Percentiles rank a stretch among this genome's conserved stretches.
These are phyloP conservation scores for Pristionchus mayeri DNA, from an alignment of 2,888 invertebrate species.

Conservation along the genomic window DNA sequence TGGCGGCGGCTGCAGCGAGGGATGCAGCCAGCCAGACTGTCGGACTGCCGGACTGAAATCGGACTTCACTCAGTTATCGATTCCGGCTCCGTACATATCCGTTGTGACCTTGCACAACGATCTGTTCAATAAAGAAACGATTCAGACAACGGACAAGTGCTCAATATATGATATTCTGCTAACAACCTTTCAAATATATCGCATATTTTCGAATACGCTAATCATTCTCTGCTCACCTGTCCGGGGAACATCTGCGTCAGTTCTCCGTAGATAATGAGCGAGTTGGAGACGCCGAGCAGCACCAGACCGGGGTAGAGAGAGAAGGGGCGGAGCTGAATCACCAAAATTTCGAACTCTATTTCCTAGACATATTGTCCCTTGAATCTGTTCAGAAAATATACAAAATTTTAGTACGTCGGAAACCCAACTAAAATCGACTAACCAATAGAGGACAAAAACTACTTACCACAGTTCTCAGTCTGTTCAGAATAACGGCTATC, in stretches of 20 bases:
- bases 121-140: neutral
- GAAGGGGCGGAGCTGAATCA: neutral
- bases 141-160: neutral
- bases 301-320: neutral
- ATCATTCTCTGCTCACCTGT: neutral
- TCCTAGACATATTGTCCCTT: neutral
- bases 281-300: neutral
- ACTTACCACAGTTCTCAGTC: neutral
- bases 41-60: conserved; percentile 1
- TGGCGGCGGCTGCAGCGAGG: neutral
- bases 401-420: neutral
- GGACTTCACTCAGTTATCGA: neutral
- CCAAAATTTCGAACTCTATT: neutral
- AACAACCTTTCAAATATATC: neutral
- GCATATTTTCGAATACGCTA: neutral
- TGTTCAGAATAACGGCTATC: neutral
- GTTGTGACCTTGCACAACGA: neutral
- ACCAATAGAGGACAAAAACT: neutral
- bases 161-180: neutral
- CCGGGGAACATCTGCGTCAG: conserved; percentile 3
- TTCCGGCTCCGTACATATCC: neutral
- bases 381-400: neutral
- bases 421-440: neutral
- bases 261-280: neutral
- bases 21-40: neutral